Evolutionary conservation across 1,140 invertebrate species (phyloP).

Genomic region (Aphis craccivora): DNA sequence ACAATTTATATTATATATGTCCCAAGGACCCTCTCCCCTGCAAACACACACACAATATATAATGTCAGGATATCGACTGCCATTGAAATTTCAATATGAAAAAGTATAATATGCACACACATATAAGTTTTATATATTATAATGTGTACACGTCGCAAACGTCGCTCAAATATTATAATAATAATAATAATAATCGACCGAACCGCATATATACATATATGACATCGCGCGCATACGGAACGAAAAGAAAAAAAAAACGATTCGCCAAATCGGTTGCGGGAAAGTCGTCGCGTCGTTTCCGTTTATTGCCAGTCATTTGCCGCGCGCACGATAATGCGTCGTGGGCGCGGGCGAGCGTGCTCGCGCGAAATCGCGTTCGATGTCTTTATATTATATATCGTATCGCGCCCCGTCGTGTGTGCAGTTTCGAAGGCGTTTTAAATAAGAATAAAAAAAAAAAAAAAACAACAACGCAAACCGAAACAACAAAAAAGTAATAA

Average conservation of each 20-base stretch:
- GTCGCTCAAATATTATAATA: conserved; percentile 1
- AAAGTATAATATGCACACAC: not conserved
- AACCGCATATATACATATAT: not conserved
- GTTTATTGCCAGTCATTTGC: conserved; percentile 58
- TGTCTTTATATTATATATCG: conserved; percentile 46
- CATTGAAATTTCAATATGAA: conserved; percentile 44
- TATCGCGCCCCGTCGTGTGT: conserved; percentile 21
- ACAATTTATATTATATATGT: not conserved
- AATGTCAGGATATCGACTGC: conserved; percentile 43
- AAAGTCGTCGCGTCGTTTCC: conserved; percentile 57
- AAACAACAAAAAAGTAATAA: conserved; percentile 54
- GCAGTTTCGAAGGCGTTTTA: conserved; percentile 44
- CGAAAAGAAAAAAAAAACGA: conserved; percentile 37
- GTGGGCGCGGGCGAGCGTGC: not conserved
- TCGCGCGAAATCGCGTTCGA: conserved; percentile 35
- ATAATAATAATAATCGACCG: conserved; percentile 32
- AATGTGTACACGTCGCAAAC: not conserved
- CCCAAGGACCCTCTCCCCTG: not conserved
- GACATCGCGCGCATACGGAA: not conserved
- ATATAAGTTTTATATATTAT: not conserved
- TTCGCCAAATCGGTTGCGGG: conserved; percentile 54
- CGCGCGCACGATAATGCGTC: conserved; percentile 48
- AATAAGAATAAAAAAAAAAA: conserved; percentile 7
- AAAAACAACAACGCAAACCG: conserved; percentile 19
- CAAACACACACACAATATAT: not conserved